Base-by-base conservation (phyloP, 1,140 invertebrate species). In the Drosophila nasuta region DNA sequence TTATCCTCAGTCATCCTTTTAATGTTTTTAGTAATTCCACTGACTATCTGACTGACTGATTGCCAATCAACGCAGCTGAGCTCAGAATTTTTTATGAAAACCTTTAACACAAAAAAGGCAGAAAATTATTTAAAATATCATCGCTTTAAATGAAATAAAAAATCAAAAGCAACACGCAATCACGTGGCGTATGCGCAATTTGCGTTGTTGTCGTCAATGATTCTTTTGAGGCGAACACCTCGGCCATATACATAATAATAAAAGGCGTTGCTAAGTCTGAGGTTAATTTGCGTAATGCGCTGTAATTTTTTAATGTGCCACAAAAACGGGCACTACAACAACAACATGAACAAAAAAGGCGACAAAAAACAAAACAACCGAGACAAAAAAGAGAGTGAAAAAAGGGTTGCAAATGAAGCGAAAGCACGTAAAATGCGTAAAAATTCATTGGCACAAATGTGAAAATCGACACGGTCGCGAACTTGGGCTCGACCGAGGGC, bases 271-370 rank as follows among this genome's bases (percentile, higher is more conserved):
- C 82, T 82, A 86, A 86, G 82, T 86, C 82, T 86, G 82, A 86
- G 82, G 82, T 87, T 87, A 86, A 86, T 86, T 86, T 86, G 77
- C 76, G 82, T 86, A 87, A 86, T 86, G 71, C 82, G 75, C 66
- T 82, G 82, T 86, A 82, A 86, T 86, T 86, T 81, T 86, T 82
- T 76, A 86, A 86, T 86, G 82, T 79, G 70, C 71, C 68, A 67
- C 68, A 78, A 81, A 77, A 77, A 70, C 51, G 56, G 25, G 30
- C 33, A n/a, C 11, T 11, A 38, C 35, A 33, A 38, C 35, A 38
- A 38, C 5, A 33, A 33, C 33, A 33, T 5, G 0, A 8, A 3
- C 13, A 57, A 63, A 33, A 58, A 75, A 7, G 8, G 30, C n/a
- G 10, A 33, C 13, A 54, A 65, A 48, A 25, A 75, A 60, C 1